Conservation (phyloP, 2,888 invertebrate genomes). For the Andrena bucephala region DNA sequence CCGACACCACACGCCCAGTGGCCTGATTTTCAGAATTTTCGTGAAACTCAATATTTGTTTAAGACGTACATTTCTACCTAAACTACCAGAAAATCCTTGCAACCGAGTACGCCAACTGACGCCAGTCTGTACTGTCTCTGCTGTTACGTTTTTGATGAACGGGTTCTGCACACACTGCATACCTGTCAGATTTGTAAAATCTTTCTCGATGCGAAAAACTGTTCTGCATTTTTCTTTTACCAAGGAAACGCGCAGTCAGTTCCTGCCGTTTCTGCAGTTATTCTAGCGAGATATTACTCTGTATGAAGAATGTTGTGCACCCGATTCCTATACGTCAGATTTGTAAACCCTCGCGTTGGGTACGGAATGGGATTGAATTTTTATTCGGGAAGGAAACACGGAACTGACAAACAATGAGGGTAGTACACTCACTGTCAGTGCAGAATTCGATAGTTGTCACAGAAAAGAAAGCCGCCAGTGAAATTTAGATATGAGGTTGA, state of each 20-base stretch:
- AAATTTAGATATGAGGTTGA: too few species aligned
- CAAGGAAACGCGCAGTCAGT: background rate
- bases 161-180: slow-evolving; percentile 6
- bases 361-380: background rate
- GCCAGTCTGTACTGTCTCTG: slow-evolving; percentile 36
- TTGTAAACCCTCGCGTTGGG: background rate
- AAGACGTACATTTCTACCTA: slow-evolving; percentile 49
- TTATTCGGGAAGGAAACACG: background rate
- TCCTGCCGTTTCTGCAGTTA: slow-evolving; percentile 5
- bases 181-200: background rate
- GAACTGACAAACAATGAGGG: background rate
- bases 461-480: too few species aligned
- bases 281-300: background rate
- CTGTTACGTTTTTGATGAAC: background rate
- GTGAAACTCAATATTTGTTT: slow-evolving; percentile 57
- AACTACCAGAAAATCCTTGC: slow-evolving; percentile 50
- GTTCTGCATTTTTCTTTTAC: background rate
- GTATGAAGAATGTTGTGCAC: background rate
- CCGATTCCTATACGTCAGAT: background rate
- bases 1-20: slow-evolving; percentile 22
- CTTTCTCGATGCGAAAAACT: background rate
- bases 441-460: too few species aligned
- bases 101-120: slow-evolving; percentile 34
- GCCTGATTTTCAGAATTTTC: slow-evolving; percentile 59
- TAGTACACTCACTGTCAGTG: too few species aligned